These are phyloP conservation scores for Hyaena hyaena DNA, from an alignment of 2,113 vertebrate genomes.

Conservation along the genomic window DNA sequence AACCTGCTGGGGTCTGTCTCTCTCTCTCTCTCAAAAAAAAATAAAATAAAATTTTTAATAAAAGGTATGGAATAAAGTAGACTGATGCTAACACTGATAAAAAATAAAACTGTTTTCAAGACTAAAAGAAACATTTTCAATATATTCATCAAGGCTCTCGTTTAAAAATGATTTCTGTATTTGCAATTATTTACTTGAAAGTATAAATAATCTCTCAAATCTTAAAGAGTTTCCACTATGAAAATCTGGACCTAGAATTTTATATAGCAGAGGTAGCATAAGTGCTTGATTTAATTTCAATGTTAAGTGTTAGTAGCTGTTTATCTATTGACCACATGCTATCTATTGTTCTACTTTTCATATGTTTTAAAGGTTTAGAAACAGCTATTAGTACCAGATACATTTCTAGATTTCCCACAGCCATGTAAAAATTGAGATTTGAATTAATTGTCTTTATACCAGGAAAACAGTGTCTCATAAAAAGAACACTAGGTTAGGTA, in stretches of 20 bases:
- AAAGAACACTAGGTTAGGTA: not conserved
- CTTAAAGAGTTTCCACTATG: not conserved
- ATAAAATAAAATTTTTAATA: not conserved
- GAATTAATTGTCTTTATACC: not conserved
- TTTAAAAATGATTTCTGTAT: conserved; percentile 5
- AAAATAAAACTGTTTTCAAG: conserved; percentile 5
- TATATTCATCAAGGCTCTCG: not conserved
- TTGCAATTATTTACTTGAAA: conserved; percentile 26
- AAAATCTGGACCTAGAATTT: conserved; percentile 19
- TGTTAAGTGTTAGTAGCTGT: not conserved
- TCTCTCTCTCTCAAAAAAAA: too few species aligned
- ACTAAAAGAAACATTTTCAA: conserved; percentile 13
- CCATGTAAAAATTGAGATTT: not conserved
- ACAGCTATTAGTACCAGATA: not conserved
- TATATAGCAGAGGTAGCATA: not conserved
- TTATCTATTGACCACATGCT: conserved; percentile 25
- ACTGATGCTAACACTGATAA: not conserved
- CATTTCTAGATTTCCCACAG: not conserved
- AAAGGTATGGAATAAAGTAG: conserved; percentile 43
- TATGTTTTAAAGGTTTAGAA: conserved; percentile 45
- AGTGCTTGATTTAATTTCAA: not conserved
- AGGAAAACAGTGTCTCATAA: not conserved
- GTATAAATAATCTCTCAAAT: not conserved
- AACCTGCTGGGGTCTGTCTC: too few species aligned
- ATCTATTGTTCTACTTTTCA: not conserved